Evolutionary conservation across 2,888 invertebrate species (phyloP).

Genomic region (Trilocha varians): DNA sequence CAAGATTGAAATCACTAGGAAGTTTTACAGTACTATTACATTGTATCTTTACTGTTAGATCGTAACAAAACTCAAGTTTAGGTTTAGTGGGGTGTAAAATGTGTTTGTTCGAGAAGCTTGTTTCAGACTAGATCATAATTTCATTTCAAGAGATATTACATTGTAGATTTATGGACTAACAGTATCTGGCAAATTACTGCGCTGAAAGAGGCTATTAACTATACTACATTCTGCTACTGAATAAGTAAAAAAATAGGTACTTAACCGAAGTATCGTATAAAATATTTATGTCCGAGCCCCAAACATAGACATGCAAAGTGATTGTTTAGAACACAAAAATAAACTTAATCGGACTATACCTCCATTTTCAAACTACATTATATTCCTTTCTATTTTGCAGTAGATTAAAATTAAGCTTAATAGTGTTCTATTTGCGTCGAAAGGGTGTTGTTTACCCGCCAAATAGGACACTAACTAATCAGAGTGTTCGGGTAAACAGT

Average conservation of each 20-base stretch:
- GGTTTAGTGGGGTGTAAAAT: not conserved
- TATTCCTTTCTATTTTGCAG: too few species aligned
- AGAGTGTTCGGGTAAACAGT: constrained; percentile 1
- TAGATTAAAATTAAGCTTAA: too few species aligned
- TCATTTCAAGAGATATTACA: not conserved
- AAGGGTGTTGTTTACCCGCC: constrained; percentile 1
- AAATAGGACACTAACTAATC: constrained; percentile 2
- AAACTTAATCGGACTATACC: too few species aligned
- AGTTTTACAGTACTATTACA: not conserved
- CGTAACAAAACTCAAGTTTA: not conserved
- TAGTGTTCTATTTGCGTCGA: not conserved
- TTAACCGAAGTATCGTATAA: too few species aligned
- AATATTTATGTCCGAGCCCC: too few species aligned
- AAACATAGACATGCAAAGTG: too few species aligned
- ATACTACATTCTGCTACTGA: too few species aligned
- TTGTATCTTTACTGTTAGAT: not conserved
- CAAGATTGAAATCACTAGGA: not conserved
- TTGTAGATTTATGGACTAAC: not conserved
- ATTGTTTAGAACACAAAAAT: too few species aligned
- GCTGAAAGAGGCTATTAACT: too few species aligned
- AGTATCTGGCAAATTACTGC: too few species aligned
- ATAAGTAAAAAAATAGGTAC: too few species aligned
- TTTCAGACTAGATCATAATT: not conserved
- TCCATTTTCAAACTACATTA: too few species aligned
- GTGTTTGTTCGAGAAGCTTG: not conserved